Conservation (phyloP, 2,797 vertebrate genomes). For the Microctenopoma lineatum region DNA sequence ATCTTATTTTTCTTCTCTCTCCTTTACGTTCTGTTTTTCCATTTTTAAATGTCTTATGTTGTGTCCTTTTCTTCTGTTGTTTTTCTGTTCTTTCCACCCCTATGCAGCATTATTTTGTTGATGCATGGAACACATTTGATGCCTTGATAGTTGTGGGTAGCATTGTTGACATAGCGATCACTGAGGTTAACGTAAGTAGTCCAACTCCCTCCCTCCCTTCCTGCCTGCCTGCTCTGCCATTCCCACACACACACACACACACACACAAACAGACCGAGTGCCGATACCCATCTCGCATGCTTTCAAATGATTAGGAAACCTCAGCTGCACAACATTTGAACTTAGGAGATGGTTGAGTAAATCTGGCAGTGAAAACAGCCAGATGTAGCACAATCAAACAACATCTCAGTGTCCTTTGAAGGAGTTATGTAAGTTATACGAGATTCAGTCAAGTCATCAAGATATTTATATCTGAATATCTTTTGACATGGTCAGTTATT, state of each 20-base stretch:
- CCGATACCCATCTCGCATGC: constrained; percentile 77
- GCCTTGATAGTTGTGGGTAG: constrained; percentile 99
- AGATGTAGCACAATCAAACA: constrained; percentile 50
- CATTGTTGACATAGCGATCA: constrained; percentile 99
- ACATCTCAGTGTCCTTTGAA: constrained; percentile 9
- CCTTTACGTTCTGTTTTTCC: constrained; percentile 79
- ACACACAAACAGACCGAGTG: constrained; percentile 68
- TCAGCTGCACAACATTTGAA: constrained; percentile 52
- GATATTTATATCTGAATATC: constrained; percentile 11
- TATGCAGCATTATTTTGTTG: constrained; percentile 99
- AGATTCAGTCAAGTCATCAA: background rate
- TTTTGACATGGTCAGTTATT: background rate
- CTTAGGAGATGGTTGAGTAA: constrained; percentile 32
- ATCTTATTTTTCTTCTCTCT: constrained; percentile 82
- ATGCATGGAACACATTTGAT: constrained; percentile 99
- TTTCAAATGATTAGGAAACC: constrained; percentile 72
- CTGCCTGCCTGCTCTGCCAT: constrained; percentile 73
- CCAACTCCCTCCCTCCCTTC: constrained; percentile 85
- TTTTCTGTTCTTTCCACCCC: constrained; percentile 84
- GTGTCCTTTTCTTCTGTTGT: constrained; percentile 79
- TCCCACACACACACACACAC: constrained; percentile 75
- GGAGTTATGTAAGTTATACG: constrained; percentile 1
- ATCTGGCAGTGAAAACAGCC: constrained; percentile 47
- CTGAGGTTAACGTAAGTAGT: constrained; percentile 99
- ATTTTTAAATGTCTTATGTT: constrained; percentile 84